Evolutionary conservation across 2,113 vertebrate genomes (phyloP).

Genomic region (Pterophyllum scalare): DNA sequence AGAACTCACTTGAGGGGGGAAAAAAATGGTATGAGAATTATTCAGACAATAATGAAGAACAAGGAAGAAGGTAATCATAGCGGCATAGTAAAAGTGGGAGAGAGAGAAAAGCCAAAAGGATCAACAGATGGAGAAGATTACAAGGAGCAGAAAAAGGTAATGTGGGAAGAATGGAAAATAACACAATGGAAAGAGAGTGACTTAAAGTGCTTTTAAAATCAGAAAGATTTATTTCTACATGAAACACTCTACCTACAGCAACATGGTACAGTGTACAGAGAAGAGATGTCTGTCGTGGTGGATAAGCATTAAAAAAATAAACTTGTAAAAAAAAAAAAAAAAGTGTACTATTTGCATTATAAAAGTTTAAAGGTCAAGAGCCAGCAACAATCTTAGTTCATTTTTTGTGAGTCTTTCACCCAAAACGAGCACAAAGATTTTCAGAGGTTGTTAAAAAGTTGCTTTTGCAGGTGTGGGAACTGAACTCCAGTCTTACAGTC

Average conservation of each 20-base stretch:
- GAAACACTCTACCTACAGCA: not conserved
- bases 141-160: not conserved
- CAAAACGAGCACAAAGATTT: not conserved
- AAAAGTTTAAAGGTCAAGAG: not conserved
- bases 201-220: too few species aligned
- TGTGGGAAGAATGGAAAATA: not conserved
- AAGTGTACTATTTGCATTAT: not conserved
- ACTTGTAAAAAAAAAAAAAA: not conserved
- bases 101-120: not conserved
- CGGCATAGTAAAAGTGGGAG: not conserved
- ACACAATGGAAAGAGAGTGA: too few species aligned
- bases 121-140: not conserved
- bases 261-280: not conserved
- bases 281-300: not conserved
- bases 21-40: not conserved
- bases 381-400: not conserved
- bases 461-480: constrained; percentile 4
- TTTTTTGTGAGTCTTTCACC: not conserved
- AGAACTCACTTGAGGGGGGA: constrained; percentile 88
- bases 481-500: constrained; percentile 1
- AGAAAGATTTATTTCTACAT: too few species aligned
- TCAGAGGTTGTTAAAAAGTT: not conserved
- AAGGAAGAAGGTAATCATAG: not conserved
- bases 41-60: not conserved
- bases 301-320: not conserved